Conservation (phyloP, 2,888 invertebrate species). For the Eupithecia abbreviata region DNA sequence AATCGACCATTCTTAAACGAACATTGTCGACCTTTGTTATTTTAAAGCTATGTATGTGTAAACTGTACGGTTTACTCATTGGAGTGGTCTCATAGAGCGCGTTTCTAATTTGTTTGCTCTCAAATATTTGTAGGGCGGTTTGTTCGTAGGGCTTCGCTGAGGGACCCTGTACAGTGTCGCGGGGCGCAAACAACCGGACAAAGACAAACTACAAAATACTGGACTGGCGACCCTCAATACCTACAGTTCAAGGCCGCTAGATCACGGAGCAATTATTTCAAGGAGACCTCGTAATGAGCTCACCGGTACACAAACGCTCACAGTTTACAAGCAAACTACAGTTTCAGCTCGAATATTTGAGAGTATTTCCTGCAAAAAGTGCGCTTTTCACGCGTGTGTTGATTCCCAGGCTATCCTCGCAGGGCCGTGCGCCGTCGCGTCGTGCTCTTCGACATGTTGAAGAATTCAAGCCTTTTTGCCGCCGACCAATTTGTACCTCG, state of each 20-base stretch:
- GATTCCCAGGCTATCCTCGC: neutral
- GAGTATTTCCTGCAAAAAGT: neutral
- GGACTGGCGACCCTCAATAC: neutral
- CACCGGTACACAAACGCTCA: neutral
- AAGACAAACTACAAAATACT: neutral
- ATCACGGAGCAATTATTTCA: neutral
- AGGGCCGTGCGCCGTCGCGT: neutral
- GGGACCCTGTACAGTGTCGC: neutral
- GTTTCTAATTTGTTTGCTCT: constrained; percentile 30
- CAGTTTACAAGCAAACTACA: neutral
- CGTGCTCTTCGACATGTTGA: constrained; percentile 21
- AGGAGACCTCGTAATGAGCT: neutral
- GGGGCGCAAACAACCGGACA: neutral
- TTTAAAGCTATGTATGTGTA: constrained; percentile 1
- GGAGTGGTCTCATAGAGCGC: constrained; percentile 16
- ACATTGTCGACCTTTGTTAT: neutral
- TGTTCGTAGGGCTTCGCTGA: neutral
- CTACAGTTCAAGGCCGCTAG: neutral
- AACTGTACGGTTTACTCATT: constrained; percentile 9
- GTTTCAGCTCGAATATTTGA: neutral
- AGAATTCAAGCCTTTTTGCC: constrained; percentile 26
- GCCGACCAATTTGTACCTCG: constrained; percentile 23
- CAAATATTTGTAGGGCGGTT: constrained; percentile 16
- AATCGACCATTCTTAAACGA: neutral
- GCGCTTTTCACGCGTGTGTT: neutral